Conservation (phyloP, 1,140 invertebrate species). For the Musca vetustissima region DNA sequence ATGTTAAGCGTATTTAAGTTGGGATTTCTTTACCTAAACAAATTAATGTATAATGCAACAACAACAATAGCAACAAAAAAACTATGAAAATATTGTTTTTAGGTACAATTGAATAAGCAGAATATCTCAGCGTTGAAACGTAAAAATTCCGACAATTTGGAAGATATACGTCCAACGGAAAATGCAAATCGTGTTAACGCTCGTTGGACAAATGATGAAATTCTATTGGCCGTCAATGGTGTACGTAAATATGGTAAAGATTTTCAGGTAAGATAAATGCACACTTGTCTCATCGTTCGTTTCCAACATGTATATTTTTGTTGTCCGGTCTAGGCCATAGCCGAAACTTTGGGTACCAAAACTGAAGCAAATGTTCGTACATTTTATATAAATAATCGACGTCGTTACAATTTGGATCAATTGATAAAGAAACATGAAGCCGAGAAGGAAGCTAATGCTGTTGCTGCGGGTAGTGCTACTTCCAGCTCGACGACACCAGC, state of each 20-base stretch:
- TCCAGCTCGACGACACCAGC: background rate
- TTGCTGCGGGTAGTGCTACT: conserved; percentile 31
- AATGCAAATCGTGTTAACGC: conserved; percentile 76
- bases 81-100: conserved; percentile 31
- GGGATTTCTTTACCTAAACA: too few relatives aligned
- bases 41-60: background rate
- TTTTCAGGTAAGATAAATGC: conserved; percentile 75
- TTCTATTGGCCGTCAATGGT: conserved; percentile 87
- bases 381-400: conserved; percentile 88
- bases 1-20: too few relatives aligned
- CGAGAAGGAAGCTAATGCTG: conserved; percentile 36
- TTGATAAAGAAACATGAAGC: conserved; percentile 85
- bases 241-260: conserved; percentile 94
- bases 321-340: conserved; percentile 67
- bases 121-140: conserved; percentile 82
- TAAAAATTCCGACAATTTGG: conserved; percentile 72
- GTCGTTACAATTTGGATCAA: conserved; percentile 87
- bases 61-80: background rate
- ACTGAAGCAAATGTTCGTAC: conserved; percentile 87
- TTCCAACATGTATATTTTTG: background rate
- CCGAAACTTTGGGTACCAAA: conserved; percentile 93
- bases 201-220: conserved; percentile 91
- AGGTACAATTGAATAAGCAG: conserved; percentile 96
- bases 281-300: too few relatives aligned
- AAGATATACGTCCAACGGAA: conserved; percentile 71